A percentile compares a stretch with the other conserved stretches of the same genome.
Evolutionary conservation across 2,797 vertebrate genomes (phyloP).

Genomic region (Pelobates cultripes): DNA sequence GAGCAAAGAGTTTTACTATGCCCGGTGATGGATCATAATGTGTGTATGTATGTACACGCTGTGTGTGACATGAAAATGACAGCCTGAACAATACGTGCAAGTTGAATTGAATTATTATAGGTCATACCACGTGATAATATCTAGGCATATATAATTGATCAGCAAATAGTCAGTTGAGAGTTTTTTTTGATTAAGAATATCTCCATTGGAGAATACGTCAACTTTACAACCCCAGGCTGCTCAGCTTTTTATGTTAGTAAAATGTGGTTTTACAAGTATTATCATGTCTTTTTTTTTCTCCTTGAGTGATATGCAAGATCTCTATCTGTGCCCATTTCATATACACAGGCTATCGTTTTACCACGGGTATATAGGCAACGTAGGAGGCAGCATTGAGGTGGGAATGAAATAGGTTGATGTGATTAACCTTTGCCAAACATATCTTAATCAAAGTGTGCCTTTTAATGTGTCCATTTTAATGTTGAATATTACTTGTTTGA

Average conservation of each 20-base stretch:
- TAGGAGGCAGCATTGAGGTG: too few species aligned
- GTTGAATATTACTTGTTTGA: too few species aligned
- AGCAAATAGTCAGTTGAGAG: constrained; percentile 5
- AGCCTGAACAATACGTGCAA: not conserved
- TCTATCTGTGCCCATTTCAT: too few species aligned
- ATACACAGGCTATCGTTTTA: too few species aligned
- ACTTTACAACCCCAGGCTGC: not conserved
- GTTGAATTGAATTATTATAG: not conserved
- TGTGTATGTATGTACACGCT: too few species aligned
- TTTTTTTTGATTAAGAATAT: not conserved
- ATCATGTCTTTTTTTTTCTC: too few species aligned
- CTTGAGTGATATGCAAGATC: too few species aligned
- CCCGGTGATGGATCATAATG: not conserved
- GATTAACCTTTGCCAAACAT: too few species aligned
- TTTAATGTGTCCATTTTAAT: too few species aligned
- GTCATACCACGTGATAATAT: not conserved
- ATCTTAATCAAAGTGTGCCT: too few species aligned
- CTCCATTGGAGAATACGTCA: constrained; percentile 1
- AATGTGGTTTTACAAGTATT: not conserved
- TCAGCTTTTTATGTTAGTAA: not conserved
- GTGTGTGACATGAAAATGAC: not conserved
- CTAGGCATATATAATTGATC: constrained; percentile 1
- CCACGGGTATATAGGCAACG: too few species aligned
- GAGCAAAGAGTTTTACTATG: constrained; percentile 1
- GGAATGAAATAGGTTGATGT: too few species aligned